Percentiles rank a stretch among this genome's conserved stretches.
phyloP scores from a whole-genome alignment of 2,888 invertebrate genomes.

The Meliscaeva auricollis region DNA sequence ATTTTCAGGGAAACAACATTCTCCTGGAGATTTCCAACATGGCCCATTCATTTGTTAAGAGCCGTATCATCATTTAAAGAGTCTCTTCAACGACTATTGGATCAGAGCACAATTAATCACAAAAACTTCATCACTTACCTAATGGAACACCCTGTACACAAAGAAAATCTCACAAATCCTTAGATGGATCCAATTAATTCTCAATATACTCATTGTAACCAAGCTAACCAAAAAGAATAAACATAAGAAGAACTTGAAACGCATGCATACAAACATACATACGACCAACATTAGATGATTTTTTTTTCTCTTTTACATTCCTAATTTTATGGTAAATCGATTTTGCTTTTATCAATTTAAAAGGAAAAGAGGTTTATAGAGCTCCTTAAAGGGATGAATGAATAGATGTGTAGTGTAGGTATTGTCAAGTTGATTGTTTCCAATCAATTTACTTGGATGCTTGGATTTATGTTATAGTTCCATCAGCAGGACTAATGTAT shows the following conservation, averaged over 20 bases:
- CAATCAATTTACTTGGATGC: conserved; percentile 47
- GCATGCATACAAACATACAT: not conserved
- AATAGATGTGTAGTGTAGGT: not conserved
- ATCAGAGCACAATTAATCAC: too few species aligned
- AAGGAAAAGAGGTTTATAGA: not conserved
- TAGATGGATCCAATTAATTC: conserved; percentile 49
- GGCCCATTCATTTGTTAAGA: too few species aligned
- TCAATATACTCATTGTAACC: conserved; percentile 5
- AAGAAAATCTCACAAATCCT: conserved; percentile 3
- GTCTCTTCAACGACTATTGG: too few species aligned
- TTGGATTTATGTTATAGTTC: not conserved
- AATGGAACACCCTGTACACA: not conserved
- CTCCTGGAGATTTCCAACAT: too few species aligned
- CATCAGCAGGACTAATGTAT: conserved; percentile 23
- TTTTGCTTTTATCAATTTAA: not conserved
- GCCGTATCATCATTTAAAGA: too few species aligned
- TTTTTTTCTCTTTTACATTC: not conserved
- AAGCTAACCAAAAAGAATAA: not conserved
- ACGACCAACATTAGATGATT: not conserved
- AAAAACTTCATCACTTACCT: too few species aligned
- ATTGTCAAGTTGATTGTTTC: conserved; percentile 34
- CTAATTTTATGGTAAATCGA: conserved; percentile 37
- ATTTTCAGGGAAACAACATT: too few species aligned
- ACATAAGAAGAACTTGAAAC: too few species aligned
- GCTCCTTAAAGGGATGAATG: conserved; percentile 14